Percentiles rank a stretch among this genome's conserved stretches.
Evolutionary conservation across 1,140 invertebrate species (phyloP).

Genomic region (Drosophila equinoxialis): DNA sequence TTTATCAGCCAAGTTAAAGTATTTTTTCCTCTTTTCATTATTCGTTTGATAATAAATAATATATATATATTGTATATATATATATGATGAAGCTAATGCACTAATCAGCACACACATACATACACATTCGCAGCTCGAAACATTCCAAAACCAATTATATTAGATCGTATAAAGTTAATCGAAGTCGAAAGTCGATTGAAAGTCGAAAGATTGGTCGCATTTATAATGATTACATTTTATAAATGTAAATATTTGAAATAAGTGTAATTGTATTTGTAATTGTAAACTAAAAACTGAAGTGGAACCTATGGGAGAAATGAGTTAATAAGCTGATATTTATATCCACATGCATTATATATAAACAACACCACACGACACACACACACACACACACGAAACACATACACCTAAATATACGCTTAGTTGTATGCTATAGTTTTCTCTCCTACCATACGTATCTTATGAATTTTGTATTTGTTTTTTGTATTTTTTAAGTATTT

Average conservation of each 20-base stretch:
- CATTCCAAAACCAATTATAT: slow-evolving; percentile 69
- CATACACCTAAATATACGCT: slow-evolving; percentile 32
- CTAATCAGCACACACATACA: slow-evolving; percentile 53
- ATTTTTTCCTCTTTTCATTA: not conserved
- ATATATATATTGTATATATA: slow-evolving; percentile 52
- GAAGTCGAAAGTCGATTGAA: slow-evolving; percentile 28
- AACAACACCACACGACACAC: not conserved
- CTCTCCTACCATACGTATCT: slow-evolving; percentile 32
- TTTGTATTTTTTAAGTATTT: slow-evolving; percentile 43
- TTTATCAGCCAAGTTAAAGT: not conserved
- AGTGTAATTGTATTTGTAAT: slow-evolving; percentile 36
- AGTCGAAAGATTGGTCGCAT: slow-evolving; percentile 39
- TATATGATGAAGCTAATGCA: slow-evolving; percentile 65
- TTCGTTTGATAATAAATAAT: not conserved
- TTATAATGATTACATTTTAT: slow-evolving; percentile 72
- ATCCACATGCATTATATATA: slow-evolving; percentile 16
- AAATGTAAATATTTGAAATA: slow-evolving; percentile 59
- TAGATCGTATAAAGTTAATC: slow-evolving; percentile 20
- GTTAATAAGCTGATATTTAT: slow-evolving; percentile 66
- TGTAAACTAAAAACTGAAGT: slow-evolving; percentile 36
- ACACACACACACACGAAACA: slow-evolving; percentile 36
- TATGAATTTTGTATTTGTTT: slow-evolving; percentile 53
- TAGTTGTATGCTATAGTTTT: slow-evolving; percentile 59
- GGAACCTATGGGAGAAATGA: slow-evolving; percentile 66
- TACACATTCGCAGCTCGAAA: slow-evolving; percentile 73